Base-by-base conservation (phyloP, 2,888 invertebrate species). In the Tolmerus cingulatus region DNA sequence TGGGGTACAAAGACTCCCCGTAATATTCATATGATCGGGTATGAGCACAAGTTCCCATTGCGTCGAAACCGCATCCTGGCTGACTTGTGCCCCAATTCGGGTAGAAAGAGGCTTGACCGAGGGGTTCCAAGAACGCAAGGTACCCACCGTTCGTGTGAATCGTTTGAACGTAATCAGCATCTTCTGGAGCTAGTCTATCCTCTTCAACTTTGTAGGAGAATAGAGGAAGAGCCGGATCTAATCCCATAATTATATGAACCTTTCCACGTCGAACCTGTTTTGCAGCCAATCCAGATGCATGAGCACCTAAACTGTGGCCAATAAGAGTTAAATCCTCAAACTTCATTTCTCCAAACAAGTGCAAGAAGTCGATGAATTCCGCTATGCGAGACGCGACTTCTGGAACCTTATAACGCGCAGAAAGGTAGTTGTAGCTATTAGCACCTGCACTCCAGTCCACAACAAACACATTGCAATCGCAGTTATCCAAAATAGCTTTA, bases 271-370 rank as follows among this genome's bases (percentile, higher is more conserved):
- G 93, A 1, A 93, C 93, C 89, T 93, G 93, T 88, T 94, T 94
- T 1, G 94, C 95, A 74, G 94, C 93, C 88, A 93, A 93, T 2
- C 94, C 94, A 79, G 93, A 93, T 8, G 94, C 94, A 90, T 94
- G 94, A 8, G 94, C 94, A 4, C 95, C 95, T 86, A 95, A 92
- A 89, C 95, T 95, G 89, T 95, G 94, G 0, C 94, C 95, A 43
- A 94, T 94, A 1, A 92, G 57, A 93, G 93, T 91, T 91, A 94
- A 89, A 91, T 91, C 14, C 91, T 93, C 16, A 93, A 93, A 76
- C 91, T 91, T 40, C 92, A 93, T 14, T 92, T 93, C 74, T 92
- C 93, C 90, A 91, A 92, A 5, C 91, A 92, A 0, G 91, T 94
- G 90, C 92, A 94, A 90, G 85, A 91, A 92, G 82, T 92, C 91